Evolutionary conservation across 2,113 vertebrate species (phyloP), one percentile per base, ranked within the genome.

Genomic region (Dolichotis patagonum): DNA sequence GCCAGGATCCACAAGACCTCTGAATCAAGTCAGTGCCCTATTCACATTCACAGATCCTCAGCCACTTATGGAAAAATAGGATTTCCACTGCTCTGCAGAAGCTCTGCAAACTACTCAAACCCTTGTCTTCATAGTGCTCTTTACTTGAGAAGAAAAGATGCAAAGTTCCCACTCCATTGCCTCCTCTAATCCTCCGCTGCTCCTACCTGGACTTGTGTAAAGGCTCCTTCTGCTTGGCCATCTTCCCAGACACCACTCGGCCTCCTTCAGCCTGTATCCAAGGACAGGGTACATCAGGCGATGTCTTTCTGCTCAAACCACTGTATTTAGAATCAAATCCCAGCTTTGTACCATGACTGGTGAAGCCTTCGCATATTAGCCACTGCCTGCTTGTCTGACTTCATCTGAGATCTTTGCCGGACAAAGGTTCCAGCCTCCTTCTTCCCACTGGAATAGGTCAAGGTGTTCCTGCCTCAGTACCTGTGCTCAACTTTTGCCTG

Each of bases 281-380:
- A 28, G 4, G 91, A 85, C 49, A 93, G 78, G 63, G 28, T 46
- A 73, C 22, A 12, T 7, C 49, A 19, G 0, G 10, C 4, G 35
- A 56, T 19, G 6, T 24, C 38, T 58, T 35, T 85, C 38, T 60
- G 41, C 75, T 80, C 10, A 52, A 77, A 71, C n/a, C 49, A 0
- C 5, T 12, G 17, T 28, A 1, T 38, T 17, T 26, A 69, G 58
- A 43, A 16, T 62, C 26, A 73, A 43, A 28, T n/a, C 30, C 43
- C 24, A 7, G 1, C 69, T 38, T n/a, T 6, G 0, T 7, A 7
- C 16, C 56, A 0, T 24, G 24, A 49, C 41, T 0, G 1, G 5
- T 2, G 19, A 20, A 84, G 46, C 69, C 52, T 54, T 0, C 20
- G 0, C 0, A 4, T 35, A 24, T 6, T 8, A 43, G 43, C 16